These are phyloP conservation scores for Ctenoplectra terminalis DNA, from an alignment of 1,140 invertebrate genomes.

Conservation along the genomic window DNA sequence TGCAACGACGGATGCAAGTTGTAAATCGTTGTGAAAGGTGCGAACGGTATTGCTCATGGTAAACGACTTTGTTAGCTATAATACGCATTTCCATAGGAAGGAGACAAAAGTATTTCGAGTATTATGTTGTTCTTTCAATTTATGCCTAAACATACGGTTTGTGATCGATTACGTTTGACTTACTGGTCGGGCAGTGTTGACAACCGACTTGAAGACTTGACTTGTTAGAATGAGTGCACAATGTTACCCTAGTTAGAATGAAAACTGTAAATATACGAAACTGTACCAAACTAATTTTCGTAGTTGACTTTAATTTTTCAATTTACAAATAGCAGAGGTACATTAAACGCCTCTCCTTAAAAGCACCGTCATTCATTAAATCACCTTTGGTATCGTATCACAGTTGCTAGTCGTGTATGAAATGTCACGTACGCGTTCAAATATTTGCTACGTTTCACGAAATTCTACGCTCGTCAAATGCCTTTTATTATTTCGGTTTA, in stretches of 20 bases:
- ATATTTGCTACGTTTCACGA: background rate
- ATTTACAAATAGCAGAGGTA: slow-evolving; percentile 7
- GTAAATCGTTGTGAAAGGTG: slow-evolving; percentile 40
- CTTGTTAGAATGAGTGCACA: background rate
- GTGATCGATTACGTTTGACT: too few species aligned
- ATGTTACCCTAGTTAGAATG: background rate
- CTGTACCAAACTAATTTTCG: background rate
- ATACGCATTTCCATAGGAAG: background rate
- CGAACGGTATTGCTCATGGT: background rate
- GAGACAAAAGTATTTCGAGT: background rate
- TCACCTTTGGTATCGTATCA: background rate
- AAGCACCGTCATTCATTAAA: slow-evolving; percentile 5
- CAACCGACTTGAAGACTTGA: too few species aligned
- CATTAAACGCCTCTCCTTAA: background rate
- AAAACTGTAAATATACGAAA: background rate
- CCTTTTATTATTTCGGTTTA: background rate
- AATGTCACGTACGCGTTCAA: background rate
- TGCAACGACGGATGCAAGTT: slow-evolving; percentile 16
- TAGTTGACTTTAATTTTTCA: slow-evolving; percentile 5
- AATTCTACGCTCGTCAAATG: too few species aligned
- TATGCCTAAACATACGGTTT: background rate
- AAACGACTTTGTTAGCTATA: background rate
- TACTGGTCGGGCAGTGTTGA: background rate
- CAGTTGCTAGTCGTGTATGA: background rate
- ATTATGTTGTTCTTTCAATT: background rate